These are phyloP conservation scores for Sinocyclocheilus maitianheensis DNA, from an alignment of 2,113 vertebrate species.

Conservation along the genomic window DNA sequence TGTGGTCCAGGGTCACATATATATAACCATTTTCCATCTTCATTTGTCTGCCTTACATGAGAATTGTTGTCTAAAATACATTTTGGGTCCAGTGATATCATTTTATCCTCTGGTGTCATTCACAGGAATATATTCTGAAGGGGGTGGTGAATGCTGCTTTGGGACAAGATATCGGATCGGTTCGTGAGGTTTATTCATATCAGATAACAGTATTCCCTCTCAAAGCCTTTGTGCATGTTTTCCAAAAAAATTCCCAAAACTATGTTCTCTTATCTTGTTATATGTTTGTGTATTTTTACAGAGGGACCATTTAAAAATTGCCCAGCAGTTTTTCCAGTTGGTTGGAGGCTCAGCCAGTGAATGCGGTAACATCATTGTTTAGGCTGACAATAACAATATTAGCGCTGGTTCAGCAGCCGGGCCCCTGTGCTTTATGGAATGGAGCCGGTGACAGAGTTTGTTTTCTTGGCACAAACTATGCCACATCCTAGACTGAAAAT, in stretches of 20 bases:
- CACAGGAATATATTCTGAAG: constrained; percentile 94
- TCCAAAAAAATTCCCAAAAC: not conserved
- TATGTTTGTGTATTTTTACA: constrained; percentile 65
- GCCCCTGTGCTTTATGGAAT: not conserved
- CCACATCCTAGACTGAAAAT: constrained; percentile 3
- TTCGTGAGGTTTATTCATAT: constrained; percentile 71
- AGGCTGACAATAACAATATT: constrained; percentile 30
- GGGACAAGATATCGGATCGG: constrained; percentile 92
- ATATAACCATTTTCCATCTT: not conserved
- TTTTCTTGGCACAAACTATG: not conserved
- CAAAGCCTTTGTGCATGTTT: not conserved
- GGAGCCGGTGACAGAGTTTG: not conserved
- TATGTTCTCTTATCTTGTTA: not conserved
- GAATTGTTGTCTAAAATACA: not conserved
- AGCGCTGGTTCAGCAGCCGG: constrained; percentile 35
- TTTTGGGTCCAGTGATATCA: not conserved
- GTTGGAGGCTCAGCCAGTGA: constrained; percentile 96
- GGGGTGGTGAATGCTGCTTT: constrained; percentile 94
- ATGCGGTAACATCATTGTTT: constrained; percentile 80
- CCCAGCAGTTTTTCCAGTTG: constrained; percentile 95
- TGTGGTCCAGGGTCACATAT: no score
- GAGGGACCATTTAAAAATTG: constrained; percentile 95
- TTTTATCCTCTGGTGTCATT: constrained; percentile 30
- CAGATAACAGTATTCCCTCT: not conserved
- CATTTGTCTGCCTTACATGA: not conserved